Evolutionary conservation across 1,140 invertebrate species (phyloP), one percentile per base, ranked within the genome.

Genomic region (Drosophila funebris): DNA sequence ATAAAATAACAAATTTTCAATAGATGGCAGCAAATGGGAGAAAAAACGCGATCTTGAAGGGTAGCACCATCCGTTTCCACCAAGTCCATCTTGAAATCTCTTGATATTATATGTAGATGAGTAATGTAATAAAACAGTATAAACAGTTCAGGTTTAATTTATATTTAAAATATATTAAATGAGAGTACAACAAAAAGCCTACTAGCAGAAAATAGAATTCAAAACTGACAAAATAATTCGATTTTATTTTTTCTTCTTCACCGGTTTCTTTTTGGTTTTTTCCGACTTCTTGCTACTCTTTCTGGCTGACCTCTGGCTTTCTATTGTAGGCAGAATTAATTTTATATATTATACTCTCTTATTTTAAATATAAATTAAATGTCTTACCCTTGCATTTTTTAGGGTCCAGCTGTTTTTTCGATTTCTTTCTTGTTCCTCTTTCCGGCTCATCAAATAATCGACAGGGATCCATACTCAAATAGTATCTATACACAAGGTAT

Each of bases 401-500:
- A 27, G 7, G 7, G 37, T 71, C 67, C 11, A 60, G 8, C 1
- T 18, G 5, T 13, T 41, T 52, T 8, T 14, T 27, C 3, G 7
- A 29, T 6, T 46, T 52, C 13, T n/a, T 58, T 9, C 44, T 52
- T 11, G 20, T 48, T 0, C 73, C 48, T 13, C 44, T 54, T 37
- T 67, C 46, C 0, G 31, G 14, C 0, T 33, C 37, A 5, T 44
- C 8, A 9, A 44, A 22, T 8, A 57, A 11, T 2, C 29, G 52
- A 11, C 70, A 76, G 0, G 70, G 70, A 41, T 77, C 58, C 57
- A 85, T 81, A n/a, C 13, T 11, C 43, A 67, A 16, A 46, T 85
- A 85, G 33, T 77, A 85, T 4, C 57, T 46, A 46, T 71, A 22
- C 7, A 85, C 60, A 6, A 81, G 13, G 16, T 71, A 87, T 13